Conservation (phyloP, 1,140 invertebrate genomes). For the Mycetomoellerius zeteki region DNA sequence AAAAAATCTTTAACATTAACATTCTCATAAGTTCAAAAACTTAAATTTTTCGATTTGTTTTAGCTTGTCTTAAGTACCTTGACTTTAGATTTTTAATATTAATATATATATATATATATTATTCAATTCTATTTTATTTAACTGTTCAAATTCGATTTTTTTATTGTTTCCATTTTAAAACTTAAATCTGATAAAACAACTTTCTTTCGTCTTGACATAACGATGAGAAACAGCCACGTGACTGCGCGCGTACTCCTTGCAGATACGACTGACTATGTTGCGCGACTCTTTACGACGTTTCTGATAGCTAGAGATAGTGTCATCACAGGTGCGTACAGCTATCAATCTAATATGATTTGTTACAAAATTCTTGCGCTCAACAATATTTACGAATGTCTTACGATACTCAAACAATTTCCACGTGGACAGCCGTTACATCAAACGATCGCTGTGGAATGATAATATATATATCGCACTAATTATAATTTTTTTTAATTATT, state of each 20-base stretch:
- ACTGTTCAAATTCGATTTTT: constrained; percentile 1
- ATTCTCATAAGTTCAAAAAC: neutral
- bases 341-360: constrained; percentile 55
- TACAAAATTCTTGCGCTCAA: neutral
- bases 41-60: neutral
- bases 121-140: constrained; percentile 4
- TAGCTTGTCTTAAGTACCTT: neutral
- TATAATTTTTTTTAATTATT: neutral
- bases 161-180: neutral
- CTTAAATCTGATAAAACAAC: constrained; percentile 6
- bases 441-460: neutral
- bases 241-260: neutral
- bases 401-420: neutral
- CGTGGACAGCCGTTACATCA: neutral
- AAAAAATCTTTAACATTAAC: too few species aligned
- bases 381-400: neutral
- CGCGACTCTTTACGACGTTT: constrained; percentile 44
- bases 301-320: constrained; percentile 54
- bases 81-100: neutral
- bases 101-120: too few species aligned
- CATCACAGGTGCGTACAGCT: constrained; percentile 36
- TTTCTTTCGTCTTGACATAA: constrained; percentile 26
- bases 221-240: neutral
- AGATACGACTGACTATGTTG: constrained; percentile 22
- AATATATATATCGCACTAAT: neutral